Conservation (phyloP, 1,140 invertebrate genomes). For the Halyomorpha halys region DNA sequence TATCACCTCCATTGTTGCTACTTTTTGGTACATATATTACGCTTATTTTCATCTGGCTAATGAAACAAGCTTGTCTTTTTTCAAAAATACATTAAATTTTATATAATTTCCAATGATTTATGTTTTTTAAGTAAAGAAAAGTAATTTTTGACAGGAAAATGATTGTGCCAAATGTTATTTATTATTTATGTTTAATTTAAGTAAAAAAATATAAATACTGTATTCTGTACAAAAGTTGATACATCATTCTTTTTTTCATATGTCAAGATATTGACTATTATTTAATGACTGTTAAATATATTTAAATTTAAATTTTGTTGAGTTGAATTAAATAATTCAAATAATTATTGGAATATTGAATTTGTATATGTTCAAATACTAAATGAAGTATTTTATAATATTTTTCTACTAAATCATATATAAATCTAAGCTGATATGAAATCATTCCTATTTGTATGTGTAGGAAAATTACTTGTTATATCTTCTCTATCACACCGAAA, state of each 20-base stretch:
- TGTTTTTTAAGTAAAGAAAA: too few relatives aligned
- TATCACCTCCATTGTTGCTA: background rate
- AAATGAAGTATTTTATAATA: slow-evolving; percentile 2
- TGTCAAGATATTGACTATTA: background rate
- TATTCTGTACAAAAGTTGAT: background rate
- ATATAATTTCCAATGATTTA: too few relatives aligned
- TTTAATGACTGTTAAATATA: background rate
- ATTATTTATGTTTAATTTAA: too few relatives aligned
- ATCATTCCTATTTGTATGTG: background rate
- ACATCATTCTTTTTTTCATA: background rate
- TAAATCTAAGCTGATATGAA: background rate
- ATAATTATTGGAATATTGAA: background rate
- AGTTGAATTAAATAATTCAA: background rate
- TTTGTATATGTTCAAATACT: background rate
- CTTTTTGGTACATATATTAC: background rate
- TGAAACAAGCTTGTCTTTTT: too few relatives aligned
- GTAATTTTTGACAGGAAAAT: too few relatives aligned
- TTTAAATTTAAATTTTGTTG: background rate
- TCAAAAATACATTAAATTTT: too few relatives aligned
- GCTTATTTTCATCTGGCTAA: background rate
- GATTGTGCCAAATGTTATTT: too few relatives aligned
- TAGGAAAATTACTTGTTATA: background rate
- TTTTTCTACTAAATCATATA: slow-evolving; percentile 9
- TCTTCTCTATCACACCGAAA: background rate
- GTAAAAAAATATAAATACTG: background rate